Base-by-base conservation (phyloP, 2,797 vertebrate species). In the Myotis pilosus region DNA sequence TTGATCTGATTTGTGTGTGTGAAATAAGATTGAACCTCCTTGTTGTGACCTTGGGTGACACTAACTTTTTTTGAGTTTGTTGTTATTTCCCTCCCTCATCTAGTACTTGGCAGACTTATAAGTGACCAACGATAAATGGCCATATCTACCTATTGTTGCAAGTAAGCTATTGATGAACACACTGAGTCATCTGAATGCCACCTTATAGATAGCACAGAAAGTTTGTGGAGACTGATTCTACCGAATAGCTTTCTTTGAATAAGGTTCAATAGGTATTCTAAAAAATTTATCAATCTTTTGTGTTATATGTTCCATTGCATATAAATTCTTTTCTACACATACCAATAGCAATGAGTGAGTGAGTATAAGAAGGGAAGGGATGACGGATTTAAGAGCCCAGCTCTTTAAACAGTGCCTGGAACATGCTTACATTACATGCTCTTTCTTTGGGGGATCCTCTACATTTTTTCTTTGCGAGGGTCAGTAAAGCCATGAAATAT, bases 1-100 rank as follows among this genome's bases (percentile, higher is more conserved):
- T 96, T 94, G 94, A 94, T 97, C 92, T 87, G 23, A 95, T 97
- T 91, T 97, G 11, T 96, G 47, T 88, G 89, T 92, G 95, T 94
- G 78, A 98, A 93, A 80, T 93, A 92, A 92, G 30, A 84, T 95
- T 76, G 89, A 96, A 81, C 5, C 44, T 85, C 44, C 47, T 33
- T 90, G 11, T 62, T 96, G 23, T 96, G 96, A 90, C 44, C 15
- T 51, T 92, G 17, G 20, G 91, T 84, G 80, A 36, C 7, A 74
- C 8, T 64, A 89, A 44, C 71, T 92, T 94, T 93, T 55, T 87
- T 6, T 25, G n/a, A 91, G 51, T 5, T 96, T 93, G 11, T 3
- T 53, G 13, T 87, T 96, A 55, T 95, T 94, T 15, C 16, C 75
- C 12, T 83, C 25, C 36, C 38, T 68, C 38, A 6, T 8, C 6